These are phyloP conservation scores for Nyctibius grandis DNA, from an alignment of 2,797 vertebrate species.

Conservation along the genomic window DNA sequence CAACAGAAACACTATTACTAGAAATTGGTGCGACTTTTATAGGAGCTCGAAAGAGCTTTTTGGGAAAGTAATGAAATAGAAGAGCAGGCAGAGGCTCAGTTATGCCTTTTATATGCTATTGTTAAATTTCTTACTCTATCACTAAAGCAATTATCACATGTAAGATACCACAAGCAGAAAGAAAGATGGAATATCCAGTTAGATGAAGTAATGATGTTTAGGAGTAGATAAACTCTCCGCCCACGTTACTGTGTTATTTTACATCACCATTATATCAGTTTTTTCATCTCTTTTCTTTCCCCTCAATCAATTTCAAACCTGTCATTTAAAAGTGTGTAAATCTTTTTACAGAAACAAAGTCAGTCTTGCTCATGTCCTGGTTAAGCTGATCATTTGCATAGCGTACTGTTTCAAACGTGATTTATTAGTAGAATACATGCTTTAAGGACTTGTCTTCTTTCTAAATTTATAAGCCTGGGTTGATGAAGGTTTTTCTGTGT, in stretches of 20 bases:
- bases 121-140: not conserved
- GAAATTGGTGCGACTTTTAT: not conserved
- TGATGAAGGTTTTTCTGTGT: not conserved
- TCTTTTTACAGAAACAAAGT: not conserved
- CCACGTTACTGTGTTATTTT: not conserved
- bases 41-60: not conserved
- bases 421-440: not conserved
- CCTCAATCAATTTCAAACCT: not conserved
- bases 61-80: not conserved
- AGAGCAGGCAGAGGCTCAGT: not conserved
- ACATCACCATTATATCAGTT: not conserved
- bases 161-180: not conserved
- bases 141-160: not conserved
- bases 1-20: not conserved
- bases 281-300: not conserved
- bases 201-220: not conserved
- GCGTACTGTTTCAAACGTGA: not conserved
- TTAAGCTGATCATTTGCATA: not conserved
- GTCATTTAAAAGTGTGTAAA: not conserved
- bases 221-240: not conserved
- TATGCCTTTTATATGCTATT: not conserved
- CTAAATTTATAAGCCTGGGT: not conserved
- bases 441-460: not conserved
- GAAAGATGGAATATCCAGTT: not conserved
- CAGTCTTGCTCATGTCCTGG: not conserved